Evolutionary conservation across 2,888 invertebrate genomes (phyloP).

Genomic region (Empis stercorea): DNA sequence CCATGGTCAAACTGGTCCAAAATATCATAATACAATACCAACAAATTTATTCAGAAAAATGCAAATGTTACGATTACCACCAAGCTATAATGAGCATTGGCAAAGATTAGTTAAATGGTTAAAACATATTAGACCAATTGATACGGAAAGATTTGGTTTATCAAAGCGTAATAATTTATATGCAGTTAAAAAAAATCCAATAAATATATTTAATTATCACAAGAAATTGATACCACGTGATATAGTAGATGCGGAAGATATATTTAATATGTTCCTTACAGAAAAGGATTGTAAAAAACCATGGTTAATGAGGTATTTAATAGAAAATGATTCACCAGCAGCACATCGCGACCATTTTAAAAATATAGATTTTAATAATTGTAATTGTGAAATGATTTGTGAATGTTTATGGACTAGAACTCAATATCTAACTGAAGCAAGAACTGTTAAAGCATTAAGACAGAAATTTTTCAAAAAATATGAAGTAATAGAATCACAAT

Average conservation of each 20-base stretch:
- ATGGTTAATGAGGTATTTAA: too few relatives aligned
- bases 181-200: neutral
- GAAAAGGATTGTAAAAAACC: too few relatives aligned
- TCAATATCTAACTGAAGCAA: too few relatives aligned
- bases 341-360: too few relatives aligned
- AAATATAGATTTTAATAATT: neutral
- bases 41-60: conserved; percentile 41
- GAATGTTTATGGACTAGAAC: neutral
- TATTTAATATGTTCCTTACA: too few relatives aligned
- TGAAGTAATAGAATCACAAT: neutral
- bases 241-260: too few relatives aligned
- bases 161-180: conserved; percentile 7
- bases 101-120: conserved; percentile 29
- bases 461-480: neutral
- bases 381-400: neutral
- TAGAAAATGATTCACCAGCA: too few relatives aligned
- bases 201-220: too few relatives aligned
- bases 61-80: conserved; percentile 39
- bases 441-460: neutral
- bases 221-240: neutral
- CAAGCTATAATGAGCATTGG: conserved; percentile 40
- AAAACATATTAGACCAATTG: conserved; percentile 11
- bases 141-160: conserved; percentile 21
- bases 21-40: conserved; percentile 37
- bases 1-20: conserved; percentile 39